Evolutionary conservation across 2,113 vertebrate genomes (phyloP).

Genomic region (Crocuta crocuta): DNA sequence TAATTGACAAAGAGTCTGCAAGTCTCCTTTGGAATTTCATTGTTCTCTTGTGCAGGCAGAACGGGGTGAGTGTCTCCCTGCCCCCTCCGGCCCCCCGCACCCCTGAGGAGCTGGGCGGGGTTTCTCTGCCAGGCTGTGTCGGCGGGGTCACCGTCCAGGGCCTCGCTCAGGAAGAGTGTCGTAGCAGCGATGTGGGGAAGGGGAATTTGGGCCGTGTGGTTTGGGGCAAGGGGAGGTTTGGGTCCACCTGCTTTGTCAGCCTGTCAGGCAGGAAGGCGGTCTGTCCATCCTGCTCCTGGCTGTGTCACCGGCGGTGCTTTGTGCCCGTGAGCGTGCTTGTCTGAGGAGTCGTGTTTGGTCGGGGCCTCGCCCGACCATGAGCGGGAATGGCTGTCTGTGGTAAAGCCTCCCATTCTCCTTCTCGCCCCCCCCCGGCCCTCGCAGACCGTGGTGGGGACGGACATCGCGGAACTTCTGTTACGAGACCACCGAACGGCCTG

Average conservation of each 20-base stretch:
- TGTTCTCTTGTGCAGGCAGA: constrained; percentile 95
- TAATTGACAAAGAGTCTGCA: constrained; percentile 96
- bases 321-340: accelerated
- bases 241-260: accelerated
- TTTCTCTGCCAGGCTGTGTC: accelerated
- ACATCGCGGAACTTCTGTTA: constrained; percentile 95
- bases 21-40: constrained; percentile 97
- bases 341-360: accelerated
- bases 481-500: constrained; percentile 96
- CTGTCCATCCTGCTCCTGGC: accelerated
- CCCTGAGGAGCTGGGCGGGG: accelerated
- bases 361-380: background rate
- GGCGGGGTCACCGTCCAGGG: accelerated
- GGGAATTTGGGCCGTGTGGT: accelerated
- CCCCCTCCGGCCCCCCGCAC: accelerated
- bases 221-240: background rate
- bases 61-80: constrained; percentile 90
- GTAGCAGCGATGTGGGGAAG: background rate
- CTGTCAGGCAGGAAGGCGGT: background rate
- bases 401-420: background rate
- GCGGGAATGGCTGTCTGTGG: no score
- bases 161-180: background rate
- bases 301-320: accelerated
- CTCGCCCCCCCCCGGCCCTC: background rate
- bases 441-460: constrained; percentile 97